Evolutionary conservation across 2,113 vertebrate genomes (phyloP).

Genomic region (Columba livia): DNA sequence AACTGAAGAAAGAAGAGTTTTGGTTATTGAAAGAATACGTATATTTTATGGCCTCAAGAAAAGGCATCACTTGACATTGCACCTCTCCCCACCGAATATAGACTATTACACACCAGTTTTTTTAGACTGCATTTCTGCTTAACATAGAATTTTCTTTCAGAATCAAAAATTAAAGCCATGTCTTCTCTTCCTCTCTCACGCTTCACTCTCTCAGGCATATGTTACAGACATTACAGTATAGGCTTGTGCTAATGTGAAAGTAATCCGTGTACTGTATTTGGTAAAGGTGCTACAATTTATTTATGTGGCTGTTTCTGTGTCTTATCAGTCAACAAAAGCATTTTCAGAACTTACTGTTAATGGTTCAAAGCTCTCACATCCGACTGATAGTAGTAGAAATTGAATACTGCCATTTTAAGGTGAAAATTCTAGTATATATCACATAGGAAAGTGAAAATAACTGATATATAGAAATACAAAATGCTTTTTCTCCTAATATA

Average conservation of each 20-base stretch:
- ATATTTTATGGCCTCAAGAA: background rate
- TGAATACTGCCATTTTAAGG: background rate
- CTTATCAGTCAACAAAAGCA: background rate
- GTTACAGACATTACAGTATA: background rate
- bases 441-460: background rate
- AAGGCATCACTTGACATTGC: background rate
- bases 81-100: background rate
- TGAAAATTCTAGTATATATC: background rate
- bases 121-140: background rate
- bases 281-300: background rate
- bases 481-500: background rate
- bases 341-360: background rate
- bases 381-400: background rate
- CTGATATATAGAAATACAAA: background rate
- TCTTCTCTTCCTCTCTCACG: background rate
- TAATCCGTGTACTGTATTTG: background rate
- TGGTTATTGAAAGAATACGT: background rate
- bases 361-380: background rate
- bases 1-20: background rate
- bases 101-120: background rate
- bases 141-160: background rate
- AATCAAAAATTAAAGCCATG: background rate
- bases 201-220: background rate
- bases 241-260: background rate
- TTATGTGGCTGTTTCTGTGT: background rate